Percentiles rank a stretch among this genome's conserved stretches.
phyloP scores from a whole-genome alignment of 2,888 invertebrate genomes.

The Nasonovia ribisnigri region DNA sequence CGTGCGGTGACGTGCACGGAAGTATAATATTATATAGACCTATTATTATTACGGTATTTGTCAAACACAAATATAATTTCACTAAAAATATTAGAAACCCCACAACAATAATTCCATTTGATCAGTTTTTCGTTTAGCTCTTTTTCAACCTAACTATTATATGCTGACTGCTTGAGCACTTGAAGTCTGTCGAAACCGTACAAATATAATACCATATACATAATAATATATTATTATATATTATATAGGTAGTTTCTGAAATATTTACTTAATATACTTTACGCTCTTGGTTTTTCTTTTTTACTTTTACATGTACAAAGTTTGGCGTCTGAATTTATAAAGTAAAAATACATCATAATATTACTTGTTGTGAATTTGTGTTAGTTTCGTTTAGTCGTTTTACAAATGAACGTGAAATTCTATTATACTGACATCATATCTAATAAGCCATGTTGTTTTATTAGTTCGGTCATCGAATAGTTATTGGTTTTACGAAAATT shows the following conservation, averaged over 20 bases:
- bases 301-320: not conserved
- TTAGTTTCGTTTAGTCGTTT: not conserved
- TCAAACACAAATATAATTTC: not conserved
- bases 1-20: too few relatives aligned
- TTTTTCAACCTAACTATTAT: not conserved
- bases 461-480: too few relatives aligned
- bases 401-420: not conserved
- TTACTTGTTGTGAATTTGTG: not conserved
- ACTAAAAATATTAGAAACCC: conserved; percentile 8
- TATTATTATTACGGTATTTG: not conserved
- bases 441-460: too few relatives aligned
- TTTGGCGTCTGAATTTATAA: not conserved
- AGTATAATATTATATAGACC: too few relatives aligned
- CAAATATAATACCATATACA: not conserved
- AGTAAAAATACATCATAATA: not conserved
- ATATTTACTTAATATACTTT: not conserved
- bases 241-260: not conserved
- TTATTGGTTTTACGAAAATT: not conserved
- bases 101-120: not conserved
- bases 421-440: not conserved
- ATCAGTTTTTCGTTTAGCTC: not conserved
- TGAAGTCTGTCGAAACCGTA: not conserved
- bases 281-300: not conserved
- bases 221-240: too few relatives aligned
- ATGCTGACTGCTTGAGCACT: not conserved